phyloP scores from a whole-genome alignment of 2,113 vertebrate species.

The Aramus guarauna region DNA sequence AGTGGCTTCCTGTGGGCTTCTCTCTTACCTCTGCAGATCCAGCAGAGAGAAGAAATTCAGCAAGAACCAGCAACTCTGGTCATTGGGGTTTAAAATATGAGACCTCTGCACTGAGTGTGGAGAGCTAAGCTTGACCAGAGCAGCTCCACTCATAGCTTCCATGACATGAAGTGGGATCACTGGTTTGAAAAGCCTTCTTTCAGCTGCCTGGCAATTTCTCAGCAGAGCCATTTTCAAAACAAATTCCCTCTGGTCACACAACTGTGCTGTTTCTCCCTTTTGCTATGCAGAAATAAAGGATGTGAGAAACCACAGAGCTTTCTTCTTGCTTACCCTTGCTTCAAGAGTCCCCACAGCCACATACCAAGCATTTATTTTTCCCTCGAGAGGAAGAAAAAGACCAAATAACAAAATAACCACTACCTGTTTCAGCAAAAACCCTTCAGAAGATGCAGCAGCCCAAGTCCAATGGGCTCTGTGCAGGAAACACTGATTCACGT shows the following conservation, averaged over 20 bases:
- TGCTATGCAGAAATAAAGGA: background rate
- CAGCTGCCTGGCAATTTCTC: background rate
- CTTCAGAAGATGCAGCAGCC: background rate
- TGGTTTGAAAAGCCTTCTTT: background rate
- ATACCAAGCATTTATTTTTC: background rate
- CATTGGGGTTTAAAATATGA: background rate
- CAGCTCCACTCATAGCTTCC: background rate
- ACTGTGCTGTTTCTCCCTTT: background rate
- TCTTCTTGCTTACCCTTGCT: background rate
- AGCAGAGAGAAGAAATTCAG: background rate
- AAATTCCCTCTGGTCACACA: background rate
- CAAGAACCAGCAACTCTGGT: background rate
- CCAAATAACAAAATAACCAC: background rate
- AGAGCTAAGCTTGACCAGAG: background rate
- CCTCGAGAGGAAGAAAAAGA: background rate
- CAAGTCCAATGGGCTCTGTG: fast-evolving
- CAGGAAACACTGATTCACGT: background rate
- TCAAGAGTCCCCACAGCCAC: background rate
- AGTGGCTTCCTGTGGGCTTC: background rate
- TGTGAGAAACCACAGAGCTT: background rate
- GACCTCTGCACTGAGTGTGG: background rate
- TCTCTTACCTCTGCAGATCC: background rate
- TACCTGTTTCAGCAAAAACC: background rate
- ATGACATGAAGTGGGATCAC: background rate
- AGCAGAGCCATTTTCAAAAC: background rate